Evolutionary conservation across 2,113 vertebrate species (phyloP), one percentile per base, ranked within the genome.

Genomic region (Cathartes aura): DNA sequence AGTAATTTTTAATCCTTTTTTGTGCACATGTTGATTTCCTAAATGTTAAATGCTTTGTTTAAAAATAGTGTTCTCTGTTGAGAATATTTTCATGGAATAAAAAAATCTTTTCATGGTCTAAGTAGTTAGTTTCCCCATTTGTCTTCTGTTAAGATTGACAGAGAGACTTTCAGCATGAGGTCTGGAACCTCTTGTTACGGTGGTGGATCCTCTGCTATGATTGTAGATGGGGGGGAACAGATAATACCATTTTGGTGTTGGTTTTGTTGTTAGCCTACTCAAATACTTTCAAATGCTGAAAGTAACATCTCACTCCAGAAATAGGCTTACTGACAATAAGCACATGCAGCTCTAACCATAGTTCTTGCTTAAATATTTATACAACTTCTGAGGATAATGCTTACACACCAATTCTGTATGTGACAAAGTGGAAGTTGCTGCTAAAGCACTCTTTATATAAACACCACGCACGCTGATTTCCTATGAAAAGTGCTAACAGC

Each of bases 81-180:
- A 99, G 98, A 99, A 98, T 99, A 99, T 99, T 99, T 99, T 99
- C 99, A 99, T 99, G 99, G 98, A 99, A 99, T 98, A 99, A 99
- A 98, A 97, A 85, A 96, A 93, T 94, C 97, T 98, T 98, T 98
- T 98, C 98, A 97, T 98, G 98, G 97, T 94, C 97, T 95, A 93
- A 93, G 60, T 68, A 89, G 71, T 40, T 96, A 85, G 92, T 85
- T 96, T 97, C 78, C 82, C 68, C 84, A 5, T 91, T 93, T 98
- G 67, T 93, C 43, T 93, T 97, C 76, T 97, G 84, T 98, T 91
- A n/a, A 80, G 81, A 47, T 0, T 58, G 56, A 50, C 7, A 87
- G 55, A 29, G 60, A 67, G 26, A 17, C 20, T 27, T 67, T 6
- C 43, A 78, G 22, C 13, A 3, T 15, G 81, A 84, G 56, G 20